Evolutionary conservation across 2,113 vertebrate species (phyloP).

Genomic region (Chamaetylas fuelleborni): DNA sequence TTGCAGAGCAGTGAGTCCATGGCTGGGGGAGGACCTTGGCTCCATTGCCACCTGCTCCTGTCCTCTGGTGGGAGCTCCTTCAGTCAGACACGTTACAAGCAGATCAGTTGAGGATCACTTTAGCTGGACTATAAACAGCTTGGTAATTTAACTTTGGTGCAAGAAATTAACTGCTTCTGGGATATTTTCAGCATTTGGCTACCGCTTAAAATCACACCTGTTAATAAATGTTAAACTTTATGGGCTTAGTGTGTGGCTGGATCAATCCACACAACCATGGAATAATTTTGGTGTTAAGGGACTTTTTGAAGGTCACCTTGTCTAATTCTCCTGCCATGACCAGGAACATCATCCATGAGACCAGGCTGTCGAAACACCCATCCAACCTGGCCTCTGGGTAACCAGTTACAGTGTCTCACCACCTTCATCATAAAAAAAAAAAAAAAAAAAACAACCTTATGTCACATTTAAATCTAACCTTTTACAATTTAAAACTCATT

Average conservation of each 20-base stretch:
- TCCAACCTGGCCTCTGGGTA: not conserved
- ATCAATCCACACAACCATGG: not conserved
- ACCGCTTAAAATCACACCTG: not conserved
- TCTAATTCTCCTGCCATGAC: not conserved
- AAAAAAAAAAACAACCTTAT: not conserved
- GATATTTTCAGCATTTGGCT: not conserved
- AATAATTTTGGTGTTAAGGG: not conserved
- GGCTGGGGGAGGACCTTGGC: not conserved
- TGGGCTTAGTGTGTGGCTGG: not conserved
- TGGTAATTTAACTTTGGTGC: not conserved
- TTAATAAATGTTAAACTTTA: not conserved
- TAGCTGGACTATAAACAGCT: not conserved
- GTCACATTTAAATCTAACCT: not conserved
- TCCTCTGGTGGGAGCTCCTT: not conserved
- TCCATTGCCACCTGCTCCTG: not conserved
- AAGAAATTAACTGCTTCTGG: not conserved
- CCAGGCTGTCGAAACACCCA: not conserved
- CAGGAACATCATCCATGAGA: not conserved
- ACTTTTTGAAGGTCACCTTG: not conserved
- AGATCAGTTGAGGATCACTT: not conserved
- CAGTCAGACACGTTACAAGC: not conserved
- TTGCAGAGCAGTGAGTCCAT: not conserved
- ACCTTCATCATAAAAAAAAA: accelerated
- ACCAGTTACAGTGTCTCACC: not conserved
- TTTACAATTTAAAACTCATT: not conserved